phyloP scores from a whole-genome alignment of 2,797 vertebrate species.

The Synaphobranchus kaupii region DNA sequence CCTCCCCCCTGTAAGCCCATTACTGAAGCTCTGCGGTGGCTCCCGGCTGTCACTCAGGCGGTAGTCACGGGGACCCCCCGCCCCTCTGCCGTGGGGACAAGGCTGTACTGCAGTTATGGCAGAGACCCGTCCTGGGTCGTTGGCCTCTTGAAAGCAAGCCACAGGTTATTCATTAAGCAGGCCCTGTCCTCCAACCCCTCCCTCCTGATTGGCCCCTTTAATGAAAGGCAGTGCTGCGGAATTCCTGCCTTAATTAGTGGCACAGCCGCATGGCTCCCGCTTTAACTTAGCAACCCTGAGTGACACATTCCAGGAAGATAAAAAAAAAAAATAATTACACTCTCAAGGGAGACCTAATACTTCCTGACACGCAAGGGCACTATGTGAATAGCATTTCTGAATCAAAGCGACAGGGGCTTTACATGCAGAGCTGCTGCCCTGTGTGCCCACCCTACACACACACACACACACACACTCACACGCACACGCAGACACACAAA shows the following conservation, averaged over 20 bases:
- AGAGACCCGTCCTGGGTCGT: not conserved
- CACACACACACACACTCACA: not conserved
- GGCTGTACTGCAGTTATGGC: not conserved
- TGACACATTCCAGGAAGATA: slow-evolving; percentile 68
- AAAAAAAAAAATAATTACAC: slow-evolving; percentile 28
- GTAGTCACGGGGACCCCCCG: not conserved
- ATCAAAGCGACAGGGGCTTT: not conserved
- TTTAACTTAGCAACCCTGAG: slow-evolving; percentile 52
- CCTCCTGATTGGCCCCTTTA: slow-evolving; percentile 21
- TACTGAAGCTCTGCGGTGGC: slow-evolving; percentile 32
- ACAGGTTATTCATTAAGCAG: not conserved
- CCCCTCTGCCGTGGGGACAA: not conserved
- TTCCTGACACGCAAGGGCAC: slow-evolving; percentile 47
- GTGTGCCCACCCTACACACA: not conserved
- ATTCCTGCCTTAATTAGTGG: slow-evolving; percentile 68
- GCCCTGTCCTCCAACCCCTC: slow-evolving; percentile 46
- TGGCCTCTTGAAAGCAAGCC: not conserved
- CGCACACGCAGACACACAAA: not conserved
- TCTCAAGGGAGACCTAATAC: slow-evolving; percentile 33
- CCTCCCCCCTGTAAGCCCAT: not conserved
- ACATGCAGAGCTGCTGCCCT: not conserved
- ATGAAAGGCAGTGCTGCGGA: slow-evolving; percentile 50
- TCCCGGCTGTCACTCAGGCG: not conserved
- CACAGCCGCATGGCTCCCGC: slow-evolving; percentile 54
- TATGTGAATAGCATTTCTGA: slow-evolving; percentile 37